phyloP scores from a whole-genome alignment of 1,140 invertebrate genomes.

The Lanistes nyassanus region DNA sequence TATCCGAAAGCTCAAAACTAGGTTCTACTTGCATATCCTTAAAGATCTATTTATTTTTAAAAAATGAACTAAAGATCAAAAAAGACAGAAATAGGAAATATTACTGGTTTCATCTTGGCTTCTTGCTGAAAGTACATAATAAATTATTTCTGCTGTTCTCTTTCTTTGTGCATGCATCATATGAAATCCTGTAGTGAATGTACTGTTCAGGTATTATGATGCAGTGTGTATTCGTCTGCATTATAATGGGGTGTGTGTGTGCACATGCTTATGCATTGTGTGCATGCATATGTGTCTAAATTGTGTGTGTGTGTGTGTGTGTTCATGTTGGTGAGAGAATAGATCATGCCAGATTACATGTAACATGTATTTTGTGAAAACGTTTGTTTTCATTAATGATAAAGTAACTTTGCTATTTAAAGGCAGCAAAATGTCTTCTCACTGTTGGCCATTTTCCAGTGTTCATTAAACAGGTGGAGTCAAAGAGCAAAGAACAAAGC shows the following conservation, averaged over 20 bases:
- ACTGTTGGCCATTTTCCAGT: too few species aligned
- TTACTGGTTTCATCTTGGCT: neutral
- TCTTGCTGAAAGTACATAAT: neutral
- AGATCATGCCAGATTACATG: conserved; percentile 1
- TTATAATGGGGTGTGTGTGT: neutral
- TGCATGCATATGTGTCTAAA: neutral
- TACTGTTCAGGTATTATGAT: too few species aligned
- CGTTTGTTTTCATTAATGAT: too few species aligned
- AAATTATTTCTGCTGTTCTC: neutral
- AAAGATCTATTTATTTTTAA: too few species aligned
- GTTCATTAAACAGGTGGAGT: conserved; percentile 41
- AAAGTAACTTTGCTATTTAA: too few species aligned
- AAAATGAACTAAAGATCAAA: neutral
- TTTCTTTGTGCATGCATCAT: neutral
- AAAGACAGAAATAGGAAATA: neutral
- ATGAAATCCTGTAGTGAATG: too few species aligned
- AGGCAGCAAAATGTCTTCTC: too few species aligned
- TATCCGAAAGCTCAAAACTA: too few species aligned
- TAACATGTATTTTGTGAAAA: too few species aligned
- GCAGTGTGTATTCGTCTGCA: too few species aligned
- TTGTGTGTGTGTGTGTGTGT: too few species aligned
- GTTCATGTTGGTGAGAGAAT: neutral
- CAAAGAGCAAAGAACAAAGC: conserved; percentile 34
- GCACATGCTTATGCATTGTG: neutral
- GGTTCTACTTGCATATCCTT: too few species aligned